A percentile compares a stretch with the other conserved stretches of the same genome.
Conservation (phyloP, 2,113 vertebrate species). For the Entosphenus tridentatus region DNA sequence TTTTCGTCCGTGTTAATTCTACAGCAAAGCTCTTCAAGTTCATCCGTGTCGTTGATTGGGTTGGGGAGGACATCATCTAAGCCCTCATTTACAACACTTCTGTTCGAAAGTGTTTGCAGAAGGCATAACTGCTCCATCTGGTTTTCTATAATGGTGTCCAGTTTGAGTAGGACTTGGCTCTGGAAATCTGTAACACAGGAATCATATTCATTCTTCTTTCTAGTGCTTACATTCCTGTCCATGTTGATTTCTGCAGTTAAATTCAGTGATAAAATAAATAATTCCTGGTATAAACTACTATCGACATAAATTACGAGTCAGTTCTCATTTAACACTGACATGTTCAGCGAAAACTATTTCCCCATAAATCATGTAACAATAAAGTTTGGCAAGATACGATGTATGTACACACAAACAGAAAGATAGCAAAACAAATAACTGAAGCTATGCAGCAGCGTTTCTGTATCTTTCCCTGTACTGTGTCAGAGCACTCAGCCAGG, state of each 20-base stretch:
- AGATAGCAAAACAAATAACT: too few relatives aligned
- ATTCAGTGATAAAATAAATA: too few relatives aligned
- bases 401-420: too few relatives aligned
- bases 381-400: too few relatives aligned
- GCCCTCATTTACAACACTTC: slow-evolving; percentile 3
- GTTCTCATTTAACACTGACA: too few relatives aligned
- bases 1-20: slow-evolving; percentile 4
- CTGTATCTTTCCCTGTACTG: too few relatives aligned
- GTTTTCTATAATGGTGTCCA: slow-evolving; percentile 8
- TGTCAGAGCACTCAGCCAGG: too few relatives aligned
- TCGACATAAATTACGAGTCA: too few relatives aligned
- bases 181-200: not conserved
- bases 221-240: not conserved
- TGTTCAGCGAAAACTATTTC: too few relatives aligned
- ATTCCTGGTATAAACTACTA: too few relatives aligned
- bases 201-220: not conserved
- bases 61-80: slow-evolving; percentile 5
- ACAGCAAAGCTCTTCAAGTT: slow-evolving; percentile 2
- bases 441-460: too few relatives aligned
- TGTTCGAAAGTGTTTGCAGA: not conserved
- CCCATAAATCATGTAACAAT: too few relatives aligned
- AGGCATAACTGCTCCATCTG: slow-evolving; percentile 4
- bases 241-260: not conserved
- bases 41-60: not conserved
- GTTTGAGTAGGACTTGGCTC: slow-evolving; percentile 5